Evolutionary conservation across 2,113 vertebrate species (phyloP).

Genomic region (Fregetta grallaria): DNA sequence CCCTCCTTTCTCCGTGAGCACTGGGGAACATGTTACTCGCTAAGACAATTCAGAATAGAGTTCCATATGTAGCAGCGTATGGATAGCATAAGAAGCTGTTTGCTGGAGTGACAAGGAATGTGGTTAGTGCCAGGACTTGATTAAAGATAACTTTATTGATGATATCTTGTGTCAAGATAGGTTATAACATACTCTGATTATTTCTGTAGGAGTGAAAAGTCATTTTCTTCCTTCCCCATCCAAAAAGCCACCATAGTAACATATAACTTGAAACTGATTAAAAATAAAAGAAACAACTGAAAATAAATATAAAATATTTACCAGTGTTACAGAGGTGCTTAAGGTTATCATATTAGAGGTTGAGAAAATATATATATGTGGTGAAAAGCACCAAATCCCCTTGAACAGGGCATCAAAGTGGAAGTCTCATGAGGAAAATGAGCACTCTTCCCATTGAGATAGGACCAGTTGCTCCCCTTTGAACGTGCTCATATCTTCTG

Average conservation of each 20-base stretch:
- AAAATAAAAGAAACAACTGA: background rate
- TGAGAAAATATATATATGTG: background rate
- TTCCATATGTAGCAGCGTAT: background rate
- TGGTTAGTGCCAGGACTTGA: background rate
- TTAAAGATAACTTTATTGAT: background rate
- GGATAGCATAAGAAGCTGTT: background rate
- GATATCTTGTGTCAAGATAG: background rate
- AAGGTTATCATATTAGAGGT: background rate
- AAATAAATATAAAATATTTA: background rate
- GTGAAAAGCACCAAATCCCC: background rate
- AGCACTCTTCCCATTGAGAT: background rate
- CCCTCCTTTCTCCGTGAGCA: background rate
- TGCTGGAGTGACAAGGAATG: background rate
- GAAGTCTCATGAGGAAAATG: background rate
- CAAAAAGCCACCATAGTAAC: background rate
- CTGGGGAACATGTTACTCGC: background rate
- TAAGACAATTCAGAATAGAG: background rate
- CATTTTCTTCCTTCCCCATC: background rate
- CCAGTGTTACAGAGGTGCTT: background rate
- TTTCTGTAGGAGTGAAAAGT: background rate
- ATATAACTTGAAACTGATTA: background rate
- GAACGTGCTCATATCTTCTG: fast-evolving
- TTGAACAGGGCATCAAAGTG: background rate
- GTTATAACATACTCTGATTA: background rate
- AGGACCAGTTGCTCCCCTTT: background rate